Conservation (phyloP, 2,113 vertebrate species). For the Plecturocebus donacophilus region DNA sequence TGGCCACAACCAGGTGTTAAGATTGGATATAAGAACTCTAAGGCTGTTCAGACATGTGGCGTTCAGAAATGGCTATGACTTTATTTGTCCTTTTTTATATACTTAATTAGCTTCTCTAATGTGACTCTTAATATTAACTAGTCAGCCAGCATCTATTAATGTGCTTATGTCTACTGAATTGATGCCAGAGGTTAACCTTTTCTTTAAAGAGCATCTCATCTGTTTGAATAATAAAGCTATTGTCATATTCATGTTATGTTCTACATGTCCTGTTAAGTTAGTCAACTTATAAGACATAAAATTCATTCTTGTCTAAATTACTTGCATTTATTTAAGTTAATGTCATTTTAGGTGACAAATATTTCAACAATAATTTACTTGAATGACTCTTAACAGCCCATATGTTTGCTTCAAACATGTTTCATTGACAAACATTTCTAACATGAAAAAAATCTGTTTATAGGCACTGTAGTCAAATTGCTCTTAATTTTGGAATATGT, state of each 20-base stretch:
- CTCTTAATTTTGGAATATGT: neutral
- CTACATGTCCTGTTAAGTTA: neutral
- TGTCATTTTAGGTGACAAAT: neutral
- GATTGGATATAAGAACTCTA: neutral
- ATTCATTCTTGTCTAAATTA: conserved; percentile 6
- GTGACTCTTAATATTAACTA: neutral
- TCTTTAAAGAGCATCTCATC: neutral
- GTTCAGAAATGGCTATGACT: conserved; percentile 9
- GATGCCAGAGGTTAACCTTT: neutral
- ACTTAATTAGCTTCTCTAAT: neutral
- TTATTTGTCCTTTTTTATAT: neutral
- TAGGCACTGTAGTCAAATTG: neutral
- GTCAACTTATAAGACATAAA: neutral
- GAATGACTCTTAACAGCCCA: neutral
- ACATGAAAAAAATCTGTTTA: neutral
- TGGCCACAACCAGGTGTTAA: neutral
- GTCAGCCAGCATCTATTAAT: neutral
- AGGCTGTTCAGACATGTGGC: neutral
- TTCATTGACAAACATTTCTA: neutral
- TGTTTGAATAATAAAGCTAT: neutral
- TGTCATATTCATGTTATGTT: neutral
- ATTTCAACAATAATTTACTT: conserved; percentile 7
- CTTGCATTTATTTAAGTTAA: conserved; percentile 17
- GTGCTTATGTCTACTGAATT: neutral
- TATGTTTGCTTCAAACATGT: neutral